A percentile compares a stretch with the other conserved stretches of the same genome.
These are phyloP conservation scores for Mongoloraphidia duomilia DNA, from an alignment of 2,888 invertebrate genomes.

Conservation along the genomic window DNA sequence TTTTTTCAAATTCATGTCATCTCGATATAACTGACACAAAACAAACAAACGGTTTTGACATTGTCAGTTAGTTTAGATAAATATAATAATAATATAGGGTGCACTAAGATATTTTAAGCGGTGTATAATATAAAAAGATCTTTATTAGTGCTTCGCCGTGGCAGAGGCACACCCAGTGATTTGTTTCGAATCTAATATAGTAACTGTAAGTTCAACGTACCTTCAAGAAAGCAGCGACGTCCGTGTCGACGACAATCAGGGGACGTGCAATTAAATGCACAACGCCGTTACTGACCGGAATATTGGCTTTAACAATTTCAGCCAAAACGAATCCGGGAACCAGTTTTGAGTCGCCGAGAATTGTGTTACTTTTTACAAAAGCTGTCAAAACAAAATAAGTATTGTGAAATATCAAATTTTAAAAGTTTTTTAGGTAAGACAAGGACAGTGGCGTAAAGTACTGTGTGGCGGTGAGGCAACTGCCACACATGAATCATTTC, in stretches of 20 bases:
- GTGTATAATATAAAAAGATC: too few relatives aligned
- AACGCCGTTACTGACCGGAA: constrained; percentile 84
- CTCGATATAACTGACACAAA: too few relatives aligned
- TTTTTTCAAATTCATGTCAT: too few relatives aligned
- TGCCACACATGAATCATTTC: too few relatives aligned
- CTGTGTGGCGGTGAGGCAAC: too few relatives aligned
- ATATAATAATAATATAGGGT: too few relatives aligned
- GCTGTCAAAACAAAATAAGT: constrained; percentile 35
- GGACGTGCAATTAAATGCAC: constrained; percentile 86
- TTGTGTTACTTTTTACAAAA: constrained; percentile 74
- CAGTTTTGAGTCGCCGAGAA: constrained; percentile 62
- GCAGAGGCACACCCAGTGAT: constrained; percentile 1
- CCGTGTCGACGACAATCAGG: constrained; percentile 82
- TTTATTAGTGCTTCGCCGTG: neutral
- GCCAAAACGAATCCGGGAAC: constrained; percentile 73
- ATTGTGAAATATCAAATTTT: too few relatives aligned
- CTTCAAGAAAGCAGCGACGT: constrained; percentile 71
- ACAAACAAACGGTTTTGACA: too few relatives aligned
- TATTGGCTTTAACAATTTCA: constrained; percentile 77
- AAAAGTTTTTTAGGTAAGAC: too few relatives aligned
- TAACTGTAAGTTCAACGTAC: constrained; percentile 36
- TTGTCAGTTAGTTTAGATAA: too few relatives aligned
- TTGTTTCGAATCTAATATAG: constrained; percentile 3
- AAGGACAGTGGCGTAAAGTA: too few relatives aligned
- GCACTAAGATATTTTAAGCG: too few relatives aligned